A percentile compares a stretch with the other conserved stretches of the same genome.
Conservation (phyloP, 2,113 vertebrate genomes). For the Epinephelus cyanopodus region DNA sequence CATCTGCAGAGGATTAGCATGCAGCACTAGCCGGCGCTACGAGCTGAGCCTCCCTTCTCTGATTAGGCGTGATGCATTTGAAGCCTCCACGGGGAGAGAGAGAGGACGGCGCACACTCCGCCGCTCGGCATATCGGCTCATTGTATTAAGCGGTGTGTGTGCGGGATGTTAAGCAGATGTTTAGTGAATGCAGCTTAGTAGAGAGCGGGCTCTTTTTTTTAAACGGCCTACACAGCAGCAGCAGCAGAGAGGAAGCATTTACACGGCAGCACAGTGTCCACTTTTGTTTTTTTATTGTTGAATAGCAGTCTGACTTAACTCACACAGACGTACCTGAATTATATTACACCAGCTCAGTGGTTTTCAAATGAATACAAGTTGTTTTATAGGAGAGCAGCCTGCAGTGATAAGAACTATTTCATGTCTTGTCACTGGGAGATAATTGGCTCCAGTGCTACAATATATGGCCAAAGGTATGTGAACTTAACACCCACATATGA, state of each 20-base stretch:
- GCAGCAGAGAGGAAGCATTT: slow-evolving; percentile 30
- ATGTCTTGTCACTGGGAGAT: not conserved
- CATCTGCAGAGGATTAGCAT: slow-evolving; percentile 80
- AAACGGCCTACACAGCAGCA: slow-evolving; percentile 26
- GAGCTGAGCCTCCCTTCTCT: slow-evolving; percentile 63
- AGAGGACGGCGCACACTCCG: slow-evolving; percentile 46
- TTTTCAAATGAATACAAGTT: slow-evolving; percentile 29
- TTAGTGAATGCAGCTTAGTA: slow-evolving; percentile 65
- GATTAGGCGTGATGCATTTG: slow-evolving; percentile 75
- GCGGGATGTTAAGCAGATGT: slow-evolving; percentile 76
- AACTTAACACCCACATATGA: not conserved
- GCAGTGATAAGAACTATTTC: not conserved
- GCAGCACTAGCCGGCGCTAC: slow-evolving; percentile 66
- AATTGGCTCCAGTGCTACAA: not conserved
- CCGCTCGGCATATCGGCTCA: slow-evolving; percentile 63
- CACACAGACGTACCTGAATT: slow-evolving; percentile 32
- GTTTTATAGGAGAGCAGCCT: slow-evolving; percentile 17
- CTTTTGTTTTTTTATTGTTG: slow-evolving; percentile 9
- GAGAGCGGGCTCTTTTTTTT: slow-evolving; percentile 26
- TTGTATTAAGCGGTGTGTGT: slow-evolving; percentile 71
- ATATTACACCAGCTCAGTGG: slow-evolving; percentile 27
- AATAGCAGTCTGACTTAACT: not conserved
- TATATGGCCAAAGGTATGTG: not conserved
- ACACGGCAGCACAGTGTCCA: not conserved
- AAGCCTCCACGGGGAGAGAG: slow-evolving; percentile 67